phyloP scores from a whole-genome alignment of 2,113 vertebrate species.

The Pholis gunnellus region DNA sequence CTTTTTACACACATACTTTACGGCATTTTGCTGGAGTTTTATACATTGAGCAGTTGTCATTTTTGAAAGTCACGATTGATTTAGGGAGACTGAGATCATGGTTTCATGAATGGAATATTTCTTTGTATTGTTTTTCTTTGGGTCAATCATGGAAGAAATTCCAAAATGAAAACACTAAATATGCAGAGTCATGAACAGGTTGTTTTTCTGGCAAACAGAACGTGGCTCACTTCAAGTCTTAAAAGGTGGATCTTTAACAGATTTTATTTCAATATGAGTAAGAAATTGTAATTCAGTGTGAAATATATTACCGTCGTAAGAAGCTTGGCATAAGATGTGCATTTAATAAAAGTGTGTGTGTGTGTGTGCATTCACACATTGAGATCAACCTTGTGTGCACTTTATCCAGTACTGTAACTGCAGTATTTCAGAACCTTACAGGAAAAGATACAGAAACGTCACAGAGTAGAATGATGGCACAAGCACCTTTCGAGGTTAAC shows the following conservation, averaged over 20 bases:
- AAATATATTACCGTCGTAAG: neutral
- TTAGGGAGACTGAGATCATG: neutral
- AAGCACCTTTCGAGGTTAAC: neutral
- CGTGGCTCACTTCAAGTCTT: neutral
- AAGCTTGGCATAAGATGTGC: neutral
- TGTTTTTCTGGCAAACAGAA: neutral
- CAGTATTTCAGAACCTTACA: neutral
- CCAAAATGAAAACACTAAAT: slow-evolving; percentile 21
- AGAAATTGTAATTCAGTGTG: neutral
- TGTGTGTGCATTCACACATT: neutral
- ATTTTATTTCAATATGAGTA: neutral
- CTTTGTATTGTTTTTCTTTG: neutral
- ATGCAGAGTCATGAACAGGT: neutral
- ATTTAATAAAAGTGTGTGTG: neutral
- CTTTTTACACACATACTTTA: neutral
- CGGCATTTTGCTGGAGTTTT: slow-evolving; percentile 66
- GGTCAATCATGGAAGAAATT: neutral
- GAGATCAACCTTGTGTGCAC: too few species aligned
- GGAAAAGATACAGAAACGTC: slow-evolving; percentile 24
- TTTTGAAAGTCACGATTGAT: neutral
- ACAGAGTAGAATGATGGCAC: neutral
- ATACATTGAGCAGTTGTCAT: neutral
- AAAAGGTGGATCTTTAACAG: neutral
- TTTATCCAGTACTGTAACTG: neutral
- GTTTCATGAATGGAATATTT: slow-evolving; percentile 49